Percentiles rank a stretch among this genome's conserved stretches.
Conservation (phyloP, 1,140 invertebrate genomes). For the Zaprionus ornatus region DNA sequence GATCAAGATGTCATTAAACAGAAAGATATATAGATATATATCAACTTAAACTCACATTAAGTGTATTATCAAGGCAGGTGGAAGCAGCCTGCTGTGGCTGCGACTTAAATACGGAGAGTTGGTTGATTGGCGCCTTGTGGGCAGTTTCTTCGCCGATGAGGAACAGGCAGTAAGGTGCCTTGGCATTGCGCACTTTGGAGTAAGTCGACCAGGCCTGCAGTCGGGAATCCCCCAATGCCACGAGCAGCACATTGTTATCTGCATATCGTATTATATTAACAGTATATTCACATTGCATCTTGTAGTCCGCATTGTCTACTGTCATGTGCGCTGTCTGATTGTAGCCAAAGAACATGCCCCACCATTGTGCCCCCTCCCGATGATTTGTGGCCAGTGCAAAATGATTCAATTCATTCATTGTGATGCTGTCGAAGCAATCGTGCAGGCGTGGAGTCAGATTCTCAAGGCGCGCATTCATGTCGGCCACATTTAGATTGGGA, state of each 20-base stretch:
- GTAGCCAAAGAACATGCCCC: constrained; percentile 64
- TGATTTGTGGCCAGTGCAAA: constrained; percentile 61
- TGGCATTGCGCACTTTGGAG: constrained; percentile 48
- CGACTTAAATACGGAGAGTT: constrained; percentile 50
- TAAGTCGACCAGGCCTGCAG: constrained; percentile 71
- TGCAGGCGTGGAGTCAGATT: constrained; percentile 62
- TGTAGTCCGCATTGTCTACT: constrained; percentile 57
- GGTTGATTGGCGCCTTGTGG: constrained; percentile 59
- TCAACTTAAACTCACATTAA: constrained; percentile 42
- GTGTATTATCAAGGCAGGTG: constrained; percentile 45
- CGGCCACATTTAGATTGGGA: constrained; percentile 62
- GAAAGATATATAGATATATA: background rate
- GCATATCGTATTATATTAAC: constrained; percentile 64
- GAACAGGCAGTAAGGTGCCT: constrained; percentile 51
- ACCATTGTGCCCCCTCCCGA: constrained; percentile 62
- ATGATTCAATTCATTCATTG: constrained; percentile 56
- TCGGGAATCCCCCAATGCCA: constrained; percentile 54
- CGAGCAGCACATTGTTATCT: constrained; percentile 56
- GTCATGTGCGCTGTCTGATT: constrained; percentile 43
- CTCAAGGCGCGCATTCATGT: constrained; percentile 64
- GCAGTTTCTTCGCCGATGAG: constrained; percentile 52
- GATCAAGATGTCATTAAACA: background rate
- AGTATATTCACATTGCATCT: constrained; percentile 56
- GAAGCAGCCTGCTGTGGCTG: constrained; percentile 38
- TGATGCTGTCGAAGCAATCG: constrained; percentile 66